phyloP scores from a whole-genome alignment of 2,888 invertebrate species.

The Latrodectus hesperus region DNA sequence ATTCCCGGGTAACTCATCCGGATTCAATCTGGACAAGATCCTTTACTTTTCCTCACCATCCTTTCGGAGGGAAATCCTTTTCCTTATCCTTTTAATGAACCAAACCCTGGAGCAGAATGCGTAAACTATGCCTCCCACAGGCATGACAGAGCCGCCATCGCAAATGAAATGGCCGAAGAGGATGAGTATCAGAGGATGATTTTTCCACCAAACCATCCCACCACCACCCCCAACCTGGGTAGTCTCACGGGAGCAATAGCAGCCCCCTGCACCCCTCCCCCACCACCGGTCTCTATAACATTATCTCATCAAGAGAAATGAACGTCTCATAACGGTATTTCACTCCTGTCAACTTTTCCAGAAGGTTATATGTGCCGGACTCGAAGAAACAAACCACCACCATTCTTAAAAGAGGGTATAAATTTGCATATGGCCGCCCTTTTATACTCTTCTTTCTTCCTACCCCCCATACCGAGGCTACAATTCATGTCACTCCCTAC shows the following conservation, averaged over 20 bases:
- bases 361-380: conserved; percentile 8
- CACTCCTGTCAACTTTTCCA: conserved; percentile 63
- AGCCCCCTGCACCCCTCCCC: conserved; percentile 23
- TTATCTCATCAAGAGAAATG: conserved; percentile 70
- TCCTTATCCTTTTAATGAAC: conserved; percentile 55
- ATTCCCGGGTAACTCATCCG: conserved; percentile 6
- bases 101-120: neutral
- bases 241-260: conserved; percentile 61
- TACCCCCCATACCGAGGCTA: conserved; percentile 16
- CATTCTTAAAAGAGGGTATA: conserved; percentile 68
- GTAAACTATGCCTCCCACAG: conserved; percentile 46
- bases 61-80: neutral
- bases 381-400: conserved; percentile 66
- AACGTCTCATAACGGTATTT: conserved; percentile 69
- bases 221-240: neutral
- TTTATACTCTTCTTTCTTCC: conserved; percentile 46
- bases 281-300: conserved; percentile 60
- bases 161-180: conserved; percentile 9
- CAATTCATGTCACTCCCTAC: conserved; percentile 43
- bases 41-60: neutral
- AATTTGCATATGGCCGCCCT: conserved; percentile 68
- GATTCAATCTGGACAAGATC: conserved; percentile 17
- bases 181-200: conserved; percentile 9
- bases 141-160: conserved; percentile 7
- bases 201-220: neutral